Conservation (phyloP, 2,797 vertebrate genomes). For the Pangasius krempfi region DNA sequence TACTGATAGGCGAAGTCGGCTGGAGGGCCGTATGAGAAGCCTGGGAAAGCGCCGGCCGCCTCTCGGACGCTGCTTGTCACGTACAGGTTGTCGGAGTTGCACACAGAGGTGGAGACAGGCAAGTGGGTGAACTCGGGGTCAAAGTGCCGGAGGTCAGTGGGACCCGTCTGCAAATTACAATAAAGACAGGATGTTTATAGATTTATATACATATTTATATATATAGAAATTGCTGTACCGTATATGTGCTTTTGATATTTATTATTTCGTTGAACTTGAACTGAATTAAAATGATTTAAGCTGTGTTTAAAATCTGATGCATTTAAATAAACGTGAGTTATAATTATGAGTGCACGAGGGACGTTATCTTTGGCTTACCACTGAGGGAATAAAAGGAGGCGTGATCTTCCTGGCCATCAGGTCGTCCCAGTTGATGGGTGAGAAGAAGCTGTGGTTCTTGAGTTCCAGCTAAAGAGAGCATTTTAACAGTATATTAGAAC, state of each 20-base stretch:
- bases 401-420: slow-evolving; percentile 79
- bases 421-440: slow-evolving; percentile 82
- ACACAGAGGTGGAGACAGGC: slow-evolving; percentile 76
- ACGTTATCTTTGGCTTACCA: slow-evolving; percentile 69
- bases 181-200: not conserved
- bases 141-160: slow-evolving; percentile 80
- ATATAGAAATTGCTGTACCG: too few species aligned
- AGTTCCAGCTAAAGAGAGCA: slow-evolving; percentile 72
- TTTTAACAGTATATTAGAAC: not conserved
- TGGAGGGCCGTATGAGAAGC: slow-evolving; percentile 79
- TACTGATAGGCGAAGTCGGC: slow-evolving; percentile 71
- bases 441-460: slow-evolving; percentile 79
- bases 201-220: not conserved
- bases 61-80: slow-evolving; percentile 77
- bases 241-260: not conserved
- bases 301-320: not conserved
- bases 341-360: not conserved
- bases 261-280: not conserved
- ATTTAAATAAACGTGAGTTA: not conserved
- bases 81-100: slow-evolving; percentile 67
- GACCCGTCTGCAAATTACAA: slow-evolving; percentile 69
- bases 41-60: slow-evolving; percentile 79
- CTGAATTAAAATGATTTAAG: not conserved
- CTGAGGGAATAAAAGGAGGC: slow-evolving; percentile 77
- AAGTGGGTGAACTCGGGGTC: slow-evolving; percentile 83